Base-by-base conservation (phyloP, 2,113 vertebrate species). In the Reinhardtius hippoglossoides region DNA sequence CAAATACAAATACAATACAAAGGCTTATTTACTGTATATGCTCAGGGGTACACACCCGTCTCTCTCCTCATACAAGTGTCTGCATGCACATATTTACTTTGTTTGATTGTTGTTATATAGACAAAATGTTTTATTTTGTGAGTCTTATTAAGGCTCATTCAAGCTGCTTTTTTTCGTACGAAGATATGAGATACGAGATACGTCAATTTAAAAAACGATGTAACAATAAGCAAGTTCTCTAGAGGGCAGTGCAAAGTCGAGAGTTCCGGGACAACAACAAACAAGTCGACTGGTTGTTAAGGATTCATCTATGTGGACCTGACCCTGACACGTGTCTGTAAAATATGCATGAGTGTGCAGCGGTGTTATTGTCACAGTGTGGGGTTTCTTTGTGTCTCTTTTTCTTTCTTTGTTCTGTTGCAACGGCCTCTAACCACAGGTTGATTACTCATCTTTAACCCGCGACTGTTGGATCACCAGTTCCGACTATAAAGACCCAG, bases 391-490 rank as follows among this genome's bases (percentile, higher is more conserved):
- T 78, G 20, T 65, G 24, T 20, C 26, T 60, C 35, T 26, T 74
- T 65, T 52, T 37, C 61, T 67, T 50, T 71, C 57, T 67, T 63
- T 77, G 37, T 74, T 42, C 71, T 56, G 67, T 74, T 61, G 37
- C 42, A 60, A 54, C 52, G 63, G 73, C 75, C 52, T 71, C 9
- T 57, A 42, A 79, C 24, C 78, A 23, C 26, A 21, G 42, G 18
- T 52, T 44, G 42, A 71, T 78, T 78, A 71, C 35, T 27, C 66
- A 59, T 26, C 44, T 76, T 71, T 80, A 67, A 69, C 60, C 42
- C 60, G 48, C 35, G 31, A 23, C 55, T 71, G 72, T 71, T 48
- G 44, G 16, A 67, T 26, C 35, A 71, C 54, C 10, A 16, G 10
- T 27, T 16, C 24, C 42, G 46, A 31, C 6, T 31, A 31, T 31